These are phyloP conservation scores for Thyatira batis DNA, from an alignment of 2,888 invertebrate genomes.

Conservation along the genomic window DNA sequence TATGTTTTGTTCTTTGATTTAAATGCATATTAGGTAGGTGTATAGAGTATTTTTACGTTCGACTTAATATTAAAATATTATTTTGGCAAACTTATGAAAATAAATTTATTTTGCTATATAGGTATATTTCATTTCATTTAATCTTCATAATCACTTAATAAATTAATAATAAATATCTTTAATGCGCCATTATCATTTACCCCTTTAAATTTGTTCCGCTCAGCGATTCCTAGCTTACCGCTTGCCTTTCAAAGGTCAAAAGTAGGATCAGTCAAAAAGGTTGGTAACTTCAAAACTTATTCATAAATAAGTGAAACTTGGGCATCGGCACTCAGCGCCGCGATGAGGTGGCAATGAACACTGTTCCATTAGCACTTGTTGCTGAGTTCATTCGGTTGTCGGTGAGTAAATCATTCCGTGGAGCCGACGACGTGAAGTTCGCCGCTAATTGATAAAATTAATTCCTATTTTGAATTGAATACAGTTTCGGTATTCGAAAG, in stretches of 20 bases:
- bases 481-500: neutral
- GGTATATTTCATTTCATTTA: no score
- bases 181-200: no score
- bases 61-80: no score
- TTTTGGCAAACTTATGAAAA: no score
- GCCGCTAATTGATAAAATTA: conserved; percentile 5
- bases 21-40: neutral
- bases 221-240: no score
- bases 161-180: no score
- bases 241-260: no score
- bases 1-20: neutral
- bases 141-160: no score
- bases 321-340: neutral
- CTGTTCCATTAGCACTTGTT: conserved; percentile 2
- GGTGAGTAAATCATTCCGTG: neutral
- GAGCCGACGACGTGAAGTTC: neutral
- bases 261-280: no score
- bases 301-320: neutral
- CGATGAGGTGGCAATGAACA: neutral
- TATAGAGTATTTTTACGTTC: no score
- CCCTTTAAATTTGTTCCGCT: no score
- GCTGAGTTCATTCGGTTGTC: neutral
- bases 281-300: neutral
- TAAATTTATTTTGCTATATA: no score
- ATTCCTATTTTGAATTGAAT: conserved; percentile 3